Conservation (phyloP, 2,888 invertebrate genomes). For the Thumatha senex region DNA sequence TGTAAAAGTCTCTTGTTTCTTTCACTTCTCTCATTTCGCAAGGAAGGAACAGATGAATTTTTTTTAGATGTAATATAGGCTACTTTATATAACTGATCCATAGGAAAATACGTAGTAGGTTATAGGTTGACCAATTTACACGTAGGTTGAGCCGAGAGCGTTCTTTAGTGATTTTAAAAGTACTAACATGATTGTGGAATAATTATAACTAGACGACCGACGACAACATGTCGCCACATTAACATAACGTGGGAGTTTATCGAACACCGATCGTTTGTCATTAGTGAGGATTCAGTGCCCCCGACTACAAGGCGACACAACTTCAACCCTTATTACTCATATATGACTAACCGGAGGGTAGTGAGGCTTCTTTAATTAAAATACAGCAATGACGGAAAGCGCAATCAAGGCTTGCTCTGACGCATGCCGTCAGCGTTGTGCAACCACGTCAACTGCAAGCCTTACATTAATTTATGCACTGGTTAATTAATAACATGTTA, state of each 20-base stretch:
- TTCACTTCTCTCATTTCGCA: no score
- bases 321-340: slow-evolving; percentile 41
- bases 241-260: slow-evolving; percentile 3
- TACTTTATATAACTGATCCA: no score
- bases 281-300: slow-evolving; percentile 45
- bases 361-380: slow-evolving; percentile 77
- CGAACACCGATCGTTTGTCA: slow-evolving; percentile 23
- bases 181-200: no score
- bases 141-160: no score
- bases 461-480: slow-evolving; percentile 69
- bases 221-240: background rate
- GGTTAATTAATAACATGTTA: slow-evolving; percentile 76
- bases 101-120: no score
- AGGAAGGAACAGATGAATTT: no score
- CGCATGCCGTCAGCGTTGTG: slow-evolving; percentile 50
- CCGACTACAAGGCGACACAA: slow-evolving; percentile 19
- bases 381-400: slow-evolving; percentile 51
- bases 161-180: no score
- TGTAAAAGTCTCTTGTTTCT: no score
- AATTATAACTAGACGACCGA: no score
- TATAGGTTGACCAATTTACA: no score
- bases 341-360: slow-evolving; percentile 31
- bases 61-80: no score
- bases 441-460: slow-evolving; percentile 71
- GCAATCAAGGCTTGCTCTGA: slow-evolving; percentile 42